Conservation (phyloP, 2,797 vertebrate genomes). For the Denticeps clupeoides region DNA sequence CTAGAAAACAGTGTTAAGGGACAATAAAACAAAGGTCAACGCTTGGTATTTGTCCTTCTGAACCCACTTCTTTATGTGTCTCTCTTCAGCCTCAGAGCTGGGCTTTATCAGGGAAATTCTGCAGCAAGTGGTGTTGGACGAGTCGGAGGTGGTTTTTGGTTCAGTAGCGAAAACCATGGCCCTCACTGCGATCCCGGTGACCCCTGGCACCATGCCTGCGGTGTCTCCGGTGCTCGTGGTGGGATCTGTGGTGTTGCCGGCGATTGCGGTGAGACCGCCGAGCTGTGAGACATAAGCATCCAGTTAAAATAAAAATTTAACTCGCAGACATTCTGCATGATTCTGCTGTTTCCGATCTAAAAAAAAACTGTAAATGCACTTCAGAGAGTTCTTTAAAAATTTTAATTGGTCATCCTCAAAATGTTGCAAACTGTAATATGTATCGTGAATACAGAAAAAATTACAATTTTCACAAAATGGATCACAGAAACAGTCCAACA, state of each 20-base stretch:
- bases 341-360: neutral
- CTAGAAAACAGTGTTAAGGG: neutral
- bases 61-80: slow-evolving; percentile 15
- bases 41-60: slow-evolving; percentile 21
- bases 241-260: slow-evolving; percentile 73
- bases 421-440: no score
- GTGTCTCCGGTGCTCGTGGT: slow-evolving; percentile 72
- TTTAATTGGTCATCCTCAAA: no score
- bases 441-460: no score
- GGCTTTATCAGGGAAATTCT: neutral
- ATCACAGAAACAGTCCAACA: no score
- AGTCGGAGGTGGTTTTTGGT: slow-evolving; percentile 39
- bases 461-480: no score
- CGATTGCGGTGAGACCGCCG: slow-evolving; percentile 78
- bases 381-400: no score
- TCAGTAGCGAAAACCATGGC: slow-evolving; percentile 56
- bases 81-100: neutral
- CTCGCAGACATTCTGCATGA: neutral
- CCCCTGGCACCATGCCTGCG: slow-evolving; percentile 54
- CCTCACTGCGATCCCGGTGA: slow-evolving; percentile 52
- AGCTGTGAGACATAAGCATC: slow-evolving; percentile 45
- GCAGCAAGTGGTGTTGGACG: slow-evolving; percentile 10
- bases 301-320: neutral
- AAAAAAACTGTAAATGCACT: no score
- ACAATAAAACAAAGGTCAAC: neutral